These are phyloP conservation scores for Colletes gigas DNA, from an alignment of 1,140 invertebrate species.

Conservation along the genomic window DNA sequence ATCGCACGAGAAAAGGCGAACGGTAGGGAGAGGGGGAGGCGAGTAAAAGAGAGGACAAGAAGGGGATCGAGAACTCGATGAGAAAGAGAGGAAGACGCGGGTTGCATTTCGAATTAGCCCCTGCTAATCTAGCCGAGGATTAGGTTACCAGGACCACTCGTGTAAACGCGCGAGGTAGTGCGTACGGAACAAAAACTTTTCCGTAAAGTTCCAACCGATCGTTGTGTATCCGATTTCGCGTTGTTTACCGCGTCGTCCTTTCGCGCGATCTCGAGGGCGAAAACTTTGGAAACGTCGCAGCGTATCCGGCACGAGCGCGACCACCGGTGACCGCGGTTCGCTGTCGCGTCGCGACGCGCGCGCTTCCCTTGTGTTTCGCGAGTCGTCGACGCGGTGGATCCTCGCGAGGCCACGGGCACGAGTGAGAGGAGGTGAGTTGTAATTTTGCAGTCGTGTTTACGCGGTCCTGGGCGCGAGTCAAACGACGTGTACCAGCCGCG, in stretches of 20 bases:
- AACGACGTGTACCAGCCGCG: background rate
- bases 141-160: constrained; percentile 50
- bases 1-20: constrained; percentile 24
- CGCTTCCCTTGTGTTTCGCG: constrained; percentile 16
- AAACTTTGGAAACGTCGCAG: background rate
- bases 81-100: constrained; percentile 43
- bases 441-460: constrained; percentile 17
- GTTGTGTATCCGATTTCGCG: too few relatives aligned
- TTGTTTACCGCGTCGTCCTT: background rate
- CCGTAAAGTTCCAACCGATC: too few relatives aligned
- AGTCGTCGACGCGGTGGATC: constrained; percentile 22
- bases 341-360: constrained; percentile 13
- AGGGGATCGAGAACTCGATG: constrained; percentile 19
- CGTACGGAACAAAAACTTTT: background rate
- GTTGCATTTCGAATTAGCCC: constrained; percentile 56
- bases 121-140: constrained; percentile 64
- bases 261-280: background rate
- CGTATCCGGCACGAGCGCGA: background rate
- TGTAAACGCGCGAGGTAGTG: background rate
- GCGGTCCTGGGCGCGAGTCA: background rate
- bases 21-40: constrained; percentile 20
- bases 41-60: constrained; percentile 20
- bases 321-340: background rate
- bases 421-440: constrained; percentile 32
- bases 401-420: constrained; percentile 14